Conservation (phyloP, 1,140 invertebrate genomes). For the Physella acuta region DNA sequence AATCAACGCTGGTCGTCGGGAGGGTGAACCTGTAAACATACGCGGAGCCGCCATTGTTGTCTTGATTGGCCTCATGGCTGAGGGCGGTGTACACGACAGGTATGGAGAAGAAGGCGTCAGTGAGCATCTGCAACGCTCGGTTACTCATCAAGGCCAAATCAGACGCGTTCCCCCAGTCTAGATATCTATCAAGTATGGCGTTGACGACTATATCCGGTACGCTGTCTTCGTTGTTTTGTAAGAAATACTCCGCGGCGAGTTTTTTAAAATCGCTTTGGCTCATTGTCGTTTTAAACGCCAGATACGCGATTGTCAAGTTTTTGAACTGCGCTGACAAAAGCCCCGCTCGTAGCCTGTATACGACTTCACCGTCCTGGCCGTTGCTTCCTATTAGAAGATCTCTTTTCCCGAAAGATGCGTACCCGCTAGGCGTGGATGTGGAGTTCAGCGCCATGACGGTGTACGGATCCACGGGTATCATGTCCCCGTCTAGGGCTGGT, state of each 20-base stretch:
- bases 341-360: neutral
- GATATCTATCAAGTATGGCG: neutral
- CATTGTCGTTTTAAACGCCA: neutral
- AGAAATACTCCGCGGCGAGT: neutral
- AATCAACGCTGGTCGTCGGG: neutral
- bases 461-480: neutral
- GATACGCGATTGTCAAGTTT: neutral
- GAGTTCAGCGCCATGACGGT: neutral
- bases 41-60: neutral
- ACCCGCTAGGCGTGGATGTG: neutral
- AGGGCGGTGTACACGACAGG: neutral
- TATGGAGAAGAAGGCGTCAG: neutral
- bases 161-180: neutral
- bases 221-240: neutral
- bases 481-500: neutral
- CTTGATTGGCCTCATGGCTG: neutral
- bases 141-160: neutral
- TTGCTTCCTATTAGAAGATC: neutral
- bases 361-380: neutral
- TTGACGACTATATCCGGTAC: neutral
- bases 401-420: neutral
- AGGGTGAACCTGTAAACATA: slow-evolving; percentile 1
- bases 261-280: neutral
- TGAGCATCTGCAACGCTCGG: neutral
- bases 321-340: neutral